These are phyloP conservation scores for Sphaeramia orbicularis DNA, from an alignment of 2,797 vertebrate species.

Conservation along the genomic window DNA sequence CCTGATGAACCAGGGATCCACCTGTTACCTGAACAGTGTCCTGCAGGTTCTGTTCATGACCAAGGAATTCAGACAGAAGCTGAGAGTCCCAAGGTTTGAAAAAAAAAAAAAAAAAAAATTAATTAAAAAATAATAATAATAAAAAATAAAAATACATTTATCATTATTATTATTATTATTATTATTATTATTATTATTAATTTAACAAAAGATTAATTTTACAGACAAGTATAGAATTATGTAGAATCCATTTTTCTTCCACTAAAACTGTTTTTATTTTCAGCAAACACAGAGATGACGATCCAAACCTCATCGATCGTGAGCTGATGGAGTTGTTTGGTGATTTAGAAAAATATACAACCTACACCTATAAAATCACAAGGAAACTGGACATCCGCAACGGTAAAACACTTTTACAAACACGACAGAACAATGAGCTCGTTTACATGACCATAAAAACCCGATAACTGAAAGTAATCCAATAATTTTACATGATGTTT, in stretches of 20 bases:
- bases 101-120: no score
- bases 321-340: constrained; percentile 63
- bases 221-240: no score
- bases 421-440: background rate
- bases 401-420: constrained; percentile 39
- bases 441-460: no score
- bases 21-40: constrained; percentile 80
- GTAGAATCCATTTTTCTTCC: no score
- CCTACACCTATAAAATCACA: constrained; percentile 38
- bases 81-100: constrained; percentile 59
- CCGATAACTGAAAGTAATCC: no score
- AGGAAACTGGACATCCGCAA: constrained; percentile 57
- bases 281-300: background rate
- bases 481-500: no score
- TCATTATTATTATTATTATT: no score
- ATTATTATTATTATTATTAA: no score
- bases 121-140: no score
- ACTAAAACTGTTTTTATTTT: background rate
- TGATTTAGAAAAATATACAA: background rate
- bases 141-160: no score
- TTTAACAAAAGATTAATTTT: no score
- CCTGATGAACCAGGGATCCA: constrained; percentile 74
- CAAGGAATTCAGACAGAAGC: constrained; percentile 62
- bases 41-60: constrained; percentile 82
- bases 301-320: background rate